phyloP scores from a whole-genome alignment of 2,797 vertebrate species.

The Ispidina lecontei region DNA sequence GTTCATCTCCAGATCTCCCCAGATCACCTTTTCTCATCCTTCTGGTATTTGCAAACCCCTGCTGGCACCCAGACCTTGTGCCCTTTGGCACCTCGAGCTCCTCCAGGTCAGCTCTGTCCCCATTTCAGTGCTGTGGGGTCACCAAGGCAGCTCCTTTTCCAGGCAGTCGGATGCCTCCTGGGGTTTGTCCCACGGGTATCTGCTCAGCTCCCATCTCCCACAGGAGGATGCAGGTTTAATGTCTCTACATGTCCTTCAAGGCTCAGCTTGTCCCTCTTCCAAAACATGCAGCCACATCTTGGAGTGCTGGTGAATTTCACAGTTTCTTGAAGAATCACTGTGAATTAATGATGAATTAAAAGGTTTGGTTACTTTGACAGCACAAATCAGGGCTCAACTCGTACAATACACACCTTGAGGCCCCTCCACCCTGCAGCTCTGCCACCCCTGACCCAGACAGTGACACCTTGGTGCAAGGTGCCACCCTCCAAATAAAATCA shows the following conservation, averaged over 20 bases:
- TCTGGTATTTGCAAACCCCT: background rate
- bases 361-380: background rate
- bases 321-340: background rate
- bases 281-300: background rate
- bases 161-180: rapidly evolving
- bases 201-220: rapidly evolving
- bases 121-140: rapidly evolving
- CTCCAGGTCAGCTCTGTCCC: background rate
- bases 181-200: background rate
- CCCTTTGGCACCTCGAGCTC: background rate
- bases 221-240: rapidly evolving
- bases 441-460: background rate
- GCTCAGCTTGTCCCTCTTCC: background rate
- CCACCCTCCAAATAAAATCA: background rate
- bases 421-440: background rate
- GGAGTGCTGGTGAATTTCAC: background rate
- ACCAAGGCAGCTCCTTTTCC: background rate
- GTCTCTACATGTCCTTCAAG: background rate
- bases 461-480: background rate
- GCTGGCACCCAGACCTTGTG: background rate
- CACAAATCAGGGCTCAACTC: rapidly evolving
- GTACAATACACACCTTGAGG: rapidly evolving
- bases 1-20: background rate
- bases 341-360: background rate
- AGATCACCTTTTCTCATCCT: background rate